Conservation (phyloP, 2,113 vertebrate genomes). For the Scomber colias region DNA sequence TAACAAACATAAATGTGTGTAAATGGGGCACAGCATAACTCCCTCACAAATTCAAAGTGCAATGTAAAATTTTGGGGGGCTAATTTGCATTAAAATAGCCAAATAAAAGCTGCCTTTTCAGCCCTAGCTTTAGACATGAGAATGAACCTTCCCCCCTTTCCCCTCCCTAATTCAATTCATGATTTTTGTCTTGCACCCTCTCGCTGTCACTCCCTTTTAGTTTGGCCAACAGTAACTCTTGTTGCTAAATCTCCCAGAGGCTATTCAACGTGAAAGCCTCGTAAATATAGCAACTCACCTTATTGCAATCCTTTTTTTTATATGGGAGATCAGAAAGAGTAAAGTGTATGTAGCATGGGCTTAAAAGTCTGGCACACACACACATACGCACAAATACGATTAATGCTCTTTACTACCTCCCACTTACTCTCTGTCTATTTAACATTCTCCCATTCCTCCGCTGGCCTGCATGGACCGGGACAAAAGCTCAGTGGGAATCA, state of each 20-base stretch:
- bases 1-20: constrained; percentile 31
- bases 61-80: constrained; percentile 51
- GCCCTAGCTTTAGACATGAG: constrained; percentile 58
- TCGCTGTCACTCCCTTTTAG: constrained; percentile 16
- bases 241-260: constrained; percentile 44
- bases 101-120: constrained; percentile 71
- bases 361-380: constrained; percentile 27
- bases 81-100: constrained; percentile 80
- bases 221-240: constrained; percentile 40
- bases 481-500: constrained; percentile 79
- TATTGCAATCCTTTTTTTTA: constrained; percentile 59
- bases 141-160: constrained; percentile 63
- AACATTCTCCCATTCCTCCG: constrained; percentile 67
- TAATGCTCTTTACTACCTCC: constrained; percentile 60
- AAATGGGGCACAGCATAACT: constrained; percentile 44
- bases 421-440: constrained; percentile 72
- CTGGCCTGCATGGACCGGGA: constrained; percentile 48
- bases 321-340: constrained; percentile 57
- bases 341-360: constrained; percentile 29
- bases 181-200: constrained; percentile 51
- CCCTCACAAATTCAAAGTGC: constrained; percentile 63
- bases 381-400: constrained; percentile 31
- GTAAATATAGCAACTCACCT: constrained; percentile 60
- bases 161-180: constrained; percentile 74
- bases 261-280: constrained; percentile 65